Conservation (phyloP, 2,888 invertebrate genomes). For the Argyresthia albistria region DNA sequence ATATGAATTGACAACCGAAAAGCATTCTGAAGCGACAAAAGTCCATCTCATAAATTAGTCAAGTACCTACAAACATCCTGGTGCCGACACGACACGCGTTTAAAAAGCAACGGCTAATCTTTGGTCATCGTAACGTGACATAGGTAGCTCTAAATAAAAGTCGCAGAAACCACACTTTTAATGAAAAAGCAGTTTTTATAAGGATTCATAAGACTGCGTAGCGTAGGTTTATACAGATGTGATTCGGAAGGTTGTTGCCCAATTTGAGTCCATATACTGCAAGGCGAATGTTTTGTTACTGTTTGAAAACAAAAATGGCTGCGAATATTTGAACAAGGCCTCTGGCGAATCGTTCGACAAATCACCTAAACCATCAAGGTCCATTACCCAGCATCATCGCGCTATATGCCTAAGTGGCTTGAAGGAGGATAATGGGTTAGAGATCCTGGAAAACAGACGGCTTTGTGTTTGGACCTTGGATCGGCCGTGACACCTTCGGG, state of each 20-base stretch:
- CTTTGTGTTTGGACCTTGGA: background rate
- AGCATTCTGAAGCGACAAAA: too few species aligned
- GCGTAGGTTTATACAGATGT: background rate
- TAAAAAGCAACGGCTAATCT: too few species aligned
- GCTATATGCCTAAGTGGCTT: conserved; percentile 34
- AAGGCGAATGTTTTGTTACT: background rate
- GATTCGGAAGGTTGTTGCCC: background rate
- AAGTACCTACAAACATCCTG: too few species aligned
- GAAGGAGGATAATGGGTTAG: conserved; percentile 26
- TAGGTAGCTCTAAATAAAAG: background rate
- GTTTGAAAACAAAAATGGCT: background rate
- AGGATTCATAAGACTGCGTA: background rate
- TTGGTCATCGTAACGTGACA: background rate
- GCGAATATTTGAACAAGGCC: background rate
- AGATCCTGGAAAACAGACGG: background rate
- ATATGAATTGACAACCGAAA: too few species aligned
- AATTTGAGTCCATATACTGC: background rate
- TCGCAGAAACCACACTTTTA: background rate
- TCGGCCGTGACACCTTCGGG: background rate
- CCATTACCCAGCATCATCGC: conserved; percentile 17
- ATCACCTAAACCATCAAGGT: background rate
- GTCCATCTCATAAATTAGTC: too few species aligned
- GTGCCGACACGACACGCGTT: too few species aligned
- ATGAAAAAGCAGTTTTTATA: too few species aligned
- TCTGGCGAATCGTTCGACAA: background rate